Conservation (phyloP, 1,140 invertebrate genomes). For the Drosophila triauraria region DNA sequence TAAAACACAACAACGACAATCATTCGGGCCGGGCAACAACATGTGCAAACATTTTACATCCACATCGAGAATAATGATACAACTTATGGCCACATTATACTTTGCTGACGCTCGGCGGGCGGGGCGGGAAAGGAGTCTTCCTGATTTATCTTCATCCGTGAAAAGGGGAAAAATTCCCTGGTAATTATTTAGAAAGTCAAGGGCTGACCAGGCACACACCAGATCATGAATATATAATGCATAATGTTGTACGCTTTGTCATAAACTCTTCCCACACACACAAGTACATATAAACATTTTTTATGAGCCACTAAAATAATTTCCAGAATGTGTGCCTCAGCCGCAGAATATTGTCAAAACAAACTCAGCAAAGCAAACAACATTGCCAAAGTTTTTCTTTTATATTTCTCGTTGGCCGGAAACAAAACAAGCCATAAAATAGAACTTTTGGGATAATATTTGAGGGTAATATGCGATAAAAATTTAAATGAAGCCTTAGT, state of each 20-base stretch:
- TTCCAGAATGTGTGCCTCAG: slow-evolving; percentile 16
- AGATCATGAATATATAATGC: slow-evolving; percentile 61
- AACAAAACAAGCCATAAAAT: slow-evolving; percentile 24
- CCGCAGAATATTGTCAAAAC: slow-evolving; percentile 50
- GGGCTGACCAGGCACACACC: slow-evolving; percentile 40
- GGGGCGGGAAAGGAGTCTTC: slow-evolving; percentile 29
- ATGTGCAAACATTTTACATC: slow-evolving; percentile 44
- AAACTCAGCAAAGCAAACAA: slow-evolving; percentile 16
- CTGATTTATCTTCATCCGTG: slow-evolving; percentile 55
- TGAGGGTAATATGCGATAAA: slow-evolving; percentile 20
- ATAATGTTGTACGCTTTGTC: slow-evolving; percentile 23
- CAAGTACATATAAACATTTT: slow-evolving; percentile 46
- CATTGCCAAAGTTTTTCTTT: slow-evolving; percentile 17
- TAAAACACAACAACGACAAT: slow-evolving; percentile 53
- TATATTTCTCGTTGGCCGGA: slow-evolving; percentile 20
- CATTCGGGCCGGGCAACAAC: slow-evolving; percentile 12
- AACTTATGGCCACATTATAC: slow-evolving; percentile 72
- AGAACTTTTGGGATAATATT: slow-evolving; percentile 19
- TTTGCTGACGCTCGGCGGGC: slow-evolving; percentile 48
- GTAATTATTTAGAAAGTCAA: slow-evolving; percentile 62
- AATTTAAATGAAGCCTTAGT: slow-evolving; percentile 5
- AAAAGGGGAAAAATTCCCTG: slow-evolving; percentile 40
- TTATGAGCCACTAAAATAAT: slow-evolving; percentile 63
- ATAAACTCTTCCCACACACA: slow-evolving; percentile 41
- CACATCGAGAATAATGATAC: slow-evolving; percentile 65